Percentiles rank a stretch among this genome's conserved stretches.
Evolutionary conservation across 2,888 invertebrate genomes (phyloP).

Genomic region (Isoperla grammatica): DNA sequence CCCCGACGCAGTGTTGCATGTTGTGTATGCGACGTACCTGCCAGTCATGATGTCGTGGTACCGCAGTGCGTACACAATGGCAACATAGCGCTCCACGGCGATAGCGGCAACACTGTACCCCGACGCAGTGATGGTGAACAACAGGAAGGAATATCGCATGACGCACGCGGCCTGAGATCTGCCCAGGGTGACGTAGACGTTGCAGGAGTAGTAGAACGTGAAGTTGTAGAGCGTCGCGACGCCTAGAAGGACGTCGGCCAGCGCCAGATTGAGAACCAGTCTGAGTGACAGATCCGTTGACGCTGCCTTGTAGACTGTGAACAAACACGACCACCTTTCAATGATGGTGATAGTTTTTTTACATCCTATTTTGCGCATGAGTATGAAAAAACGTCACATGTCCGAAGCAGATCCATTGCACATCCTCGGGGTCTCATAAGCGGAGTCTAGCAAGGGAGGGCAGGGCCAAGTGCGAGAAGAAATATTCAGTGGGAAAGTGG

Average conservation of each 20-base stretch:
- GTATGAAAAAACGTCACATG: no score
- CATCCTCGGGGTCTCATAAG: no score
- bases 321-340: no score
- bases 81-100: slow-evolving; percentile 22
- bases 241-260: slow-evolving; percentile 19
- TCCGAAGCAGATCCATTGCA: no score
- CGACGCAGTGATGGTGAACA: slow-evolving; percentile 15
- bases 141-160: slow-evolving; percentile 5
- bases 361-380: no score
- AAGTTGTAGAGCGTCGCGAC: slow-evolving; percentile 8
- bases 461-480: no score
- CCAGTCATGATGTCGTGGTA: slow-evolving; percentile 17
- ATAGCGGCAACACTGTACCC: slow-evolving; percentile 21
- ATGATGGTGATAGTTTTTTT: no score
- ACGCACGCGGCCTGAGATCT: slow-evolving; percentile 1
- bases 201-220: slow-evolving; percentile 21
- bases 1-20: slow-evolving; percentile 14
- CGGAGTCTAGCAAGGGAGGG: no score
- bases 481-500: no score
- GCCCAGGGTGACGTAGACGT: not conserved
- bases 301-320: no score
- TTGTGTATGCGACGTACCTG: slow-evolving; percentile 8
- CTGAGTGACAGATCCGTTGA: slow-evolving; percentile 11
- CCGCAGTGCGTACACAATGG: slow-evolving; percentile 16
- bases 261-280: slow-evolving; percentile 19